Evolutionary conservation across 2,797 vertebrate genomes (phyloP).

Genomic region (Nannoperca obscura): DNA sequence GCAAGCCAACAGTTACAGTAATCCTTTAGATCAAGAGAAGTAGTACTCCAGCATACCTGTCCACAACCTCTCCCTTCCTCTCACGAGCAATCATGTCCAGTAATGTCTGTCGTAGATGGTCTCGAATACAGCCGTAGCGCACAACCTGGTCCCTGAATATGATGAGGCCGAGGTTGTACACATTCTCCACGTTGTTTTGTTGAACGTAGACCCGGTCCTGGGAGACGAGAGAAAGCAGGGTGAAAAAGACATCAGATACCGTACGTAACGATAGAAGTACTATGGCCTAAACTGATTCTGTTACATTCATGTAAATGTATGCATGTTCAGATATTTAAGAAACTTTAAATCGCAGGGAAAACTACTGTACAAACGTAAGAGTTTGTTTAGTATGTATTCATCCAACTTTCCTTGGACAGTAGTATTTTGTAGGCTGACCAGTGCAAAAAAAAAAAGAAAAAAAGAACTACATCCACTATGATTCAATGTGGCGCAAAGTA

Average conservation of each 20-base stretch:
- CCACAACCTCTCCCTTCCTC: constrained; percentile 96
- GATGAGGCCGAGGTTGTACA: constrained; percentile 98
- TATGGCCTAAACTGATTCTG: not conserved
- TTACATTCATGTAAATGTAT: not conserved
- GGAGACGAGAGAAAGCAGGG: not conserved
- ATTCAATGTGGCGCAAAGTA: not conserved
- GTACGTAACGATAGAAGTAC: not conserved
- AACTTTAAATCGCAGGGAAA: not conserved
- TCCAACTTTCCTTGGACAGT: not conserved
- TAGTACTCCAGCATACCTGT: constrained; percentile 86
- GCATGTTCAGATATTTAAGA: not conserved
- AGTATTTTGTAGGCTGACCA: not conserved
- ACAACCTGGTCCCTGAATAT: constrained; percentile 99
- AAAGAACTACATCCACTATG: not conserved
- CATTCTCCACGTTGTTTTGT: constrained; percentile 98
- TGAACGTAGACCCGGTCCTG: constrained; percentile 98
- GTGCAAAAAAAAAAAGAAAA: not conserved
- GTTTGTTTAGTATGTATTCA: not conserved
- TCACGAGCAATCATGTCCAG: constrained; percentile 98
- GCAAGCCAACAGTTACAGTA: not conserved
- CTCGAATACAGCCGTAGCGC: constrained; percentile 95
- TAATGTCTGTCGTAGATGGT: constrained; percentile 94
- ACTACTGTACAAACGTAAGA: not conserved
- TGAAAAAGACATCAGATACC: not conserved
- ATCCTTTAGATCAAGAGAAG: constrained; percentile 2